Evolutionary conservation across 2,797 vertebrate genomes (phyloP).

Genomic region (Simalia tracyae): DNA sequence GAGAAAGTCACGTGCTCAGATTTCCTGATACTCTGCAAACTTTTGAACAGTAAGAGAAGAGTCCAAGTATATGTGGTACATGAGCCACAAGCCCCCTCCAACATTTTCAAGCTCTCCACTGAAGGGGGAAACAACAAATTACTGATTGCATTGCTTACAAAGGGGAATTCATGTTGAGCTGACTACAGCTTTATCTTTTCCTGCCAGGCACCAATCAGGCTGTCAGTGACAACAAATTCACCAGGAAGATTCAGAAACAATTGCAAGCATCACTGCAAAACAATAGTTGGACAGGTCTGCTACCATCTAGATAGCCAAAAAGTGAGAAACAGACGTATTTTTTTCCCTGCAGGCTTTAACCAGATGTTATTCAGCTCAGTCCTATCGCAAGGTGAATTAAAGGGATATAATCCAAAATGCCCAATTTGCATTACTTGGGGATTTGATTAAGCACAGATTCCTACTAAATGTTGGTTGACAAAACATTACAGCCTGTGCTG

Average conservation of each 20-base stretch:
- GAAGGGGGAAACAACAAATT: neutral
- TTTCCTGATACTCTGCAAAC: conserved; percentile 1
- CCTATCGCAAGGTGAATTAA: neutral
- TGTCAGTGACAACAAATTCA: conserved; percentile 30
- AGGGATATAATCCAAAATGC: neutral
- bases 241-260: conserved; percentile 1
- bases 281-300: neutral
- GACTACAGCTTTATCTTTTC: conserved; percentile 21
- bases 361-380: neutral
- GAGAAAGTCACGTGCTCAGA: neutral
- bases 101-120: neutral
- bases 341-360: neutral
- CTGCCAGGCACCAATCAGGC: conserved; percentile 26
- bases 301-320: neutral
- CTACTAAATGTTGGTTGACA: neutral
- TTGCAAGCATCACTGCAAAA: neutral
- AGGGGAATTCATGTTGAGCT: conserved; percentile 8
- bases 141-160: conserved; percentile 2
- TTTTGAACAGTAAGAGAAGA: neutral
- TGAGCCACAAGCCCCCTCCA: neutral
- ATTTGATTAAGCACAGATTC: neutral
- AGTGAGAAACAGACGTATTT: neutral
- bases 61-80: neutral
- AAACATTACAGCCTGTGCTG: neutral
- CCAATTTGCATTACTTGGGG: neutral